Conservation (phyloP, 1,140 invertebrate genomes). For the Onthophagus taurus region DNA sequence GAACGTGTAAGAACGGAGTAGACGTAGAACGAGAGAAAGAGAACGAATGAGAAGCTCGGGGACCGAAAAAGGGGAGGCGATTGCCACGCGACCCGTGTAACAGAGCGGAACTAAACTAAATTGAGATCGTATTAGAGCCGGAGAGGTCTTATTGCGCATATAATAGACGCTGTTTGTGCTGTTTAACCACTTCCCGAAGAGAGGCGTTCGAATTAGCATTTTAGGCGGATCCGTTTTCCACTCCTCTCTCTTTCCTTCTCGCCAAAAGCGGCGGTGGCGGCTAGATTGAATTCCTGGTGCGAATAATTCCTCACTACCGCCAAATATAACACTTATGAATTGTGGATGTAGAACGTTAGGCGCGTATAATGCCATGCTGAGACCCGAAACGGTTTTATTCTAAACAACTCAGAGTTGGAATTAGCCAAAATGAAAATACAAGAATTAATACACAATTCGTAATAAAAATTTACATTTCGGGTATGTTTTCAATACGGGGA, state of each 20-base stretch:
- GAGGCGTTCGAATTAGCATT: conserved; percentile 38
- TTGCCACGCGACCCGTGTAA: conserved; percentile 40
- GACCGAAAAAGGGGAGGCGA: conserved; percentile 18
- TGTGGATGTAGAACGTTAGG: no score
- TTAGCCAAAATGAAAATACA: no score
- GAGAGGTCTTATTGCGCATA: conserved; percentile 41
- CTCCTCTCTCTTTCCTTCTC: not conserved
- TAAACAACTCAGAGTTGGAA: no score
- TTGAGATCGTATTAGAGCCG: conserved; percentile 40
- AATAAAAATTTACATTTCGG: no score
- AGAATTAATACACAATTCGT: no score
- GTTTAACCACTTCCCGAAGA: conserved; percentile 39
- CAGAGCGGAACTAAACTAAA: conserved; percentile 42
- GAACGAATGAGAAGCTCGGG: conserved; percentile 7
- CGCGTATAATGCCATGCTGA: no score
- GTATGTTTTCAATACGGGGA: no score
- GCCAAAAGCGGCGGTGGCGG: conserved; percentile 6
- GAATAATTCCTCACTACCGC: no score
- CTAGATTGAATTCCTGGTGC: no score
- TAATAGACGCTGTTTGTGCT: conserved; percentile 41
- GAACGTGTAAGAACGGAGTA: no score
- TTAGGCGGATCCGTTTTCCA: conserved; percentile 24
- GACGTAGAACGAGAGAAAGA: conserved; percentile 14
- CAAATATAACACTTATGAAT: no score
- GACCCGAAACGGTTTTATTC: no score